Percentiles rank a stretch among this genome's conserved stretches.
These are phyloP conservation scores for Copidosoma aretas DNA, from an alignment of 2,888 invertebrate species.

Conservation along the genomic window DNA sequence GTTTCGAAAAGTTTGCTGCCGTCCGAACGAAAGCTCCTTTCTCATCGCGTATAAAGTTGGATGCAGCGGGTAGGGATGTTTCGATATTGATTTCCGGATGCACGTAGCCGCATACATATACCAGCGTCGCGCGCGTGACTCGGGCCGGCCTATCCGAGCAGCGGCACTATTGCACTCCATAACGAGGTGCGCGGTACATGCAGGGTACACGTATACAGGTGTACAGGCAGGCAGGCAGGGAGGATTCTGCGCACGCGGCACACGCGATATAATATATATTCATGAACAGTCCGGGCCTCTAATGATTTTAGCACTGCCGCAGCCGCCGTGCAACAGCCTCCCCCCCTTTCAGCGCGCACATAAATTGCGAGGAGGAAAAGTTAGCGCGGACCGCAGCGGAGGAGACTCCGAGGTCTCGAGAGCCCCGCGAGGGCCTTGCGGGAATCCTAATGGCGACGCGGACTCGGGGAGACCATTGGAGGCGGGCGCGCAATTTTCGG, in stretches of 20 bases:
- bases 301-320: conserved; percentile 58
- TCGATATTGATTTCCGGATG: conserved; percentile 59
- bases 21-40: too few species aligned
- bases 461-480: conserved; percentile 55
- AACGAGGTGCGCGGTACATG: conserved; percentile 42
- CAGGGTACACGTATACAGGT: background rate
- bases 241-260: conserved; percentile 56
- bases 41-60: background rate
- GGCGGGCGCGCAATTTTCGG: conserved; percentile 45
- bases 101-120: background rate
- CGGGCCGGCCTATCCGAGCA: conserved; percentile 52
- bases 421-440: conserved; percentile 51
- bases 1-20: too few species aligned
- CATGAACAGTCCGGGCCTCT: conserved; percentile 50
- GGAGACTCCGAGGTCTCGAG: conserved; percentile 15
- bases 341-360: conserved; percentile 14
- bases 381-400: conserved; percentile 5
- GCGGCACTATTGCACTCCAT: conserved; percentile 40
- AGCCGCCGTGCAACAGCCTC: conserved; percentile 6
- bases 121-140: background rate
- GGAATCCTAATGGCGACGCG: conserved; percentile 59
- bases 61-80: conserved; percentile 46
- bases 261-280: background rate
- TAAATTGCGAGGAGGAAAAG: conserved; percentile 19
- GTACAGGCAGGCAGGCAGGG: conserved; percentile 12